phyloP scores from a whole-genome alignment of 2,113 vertebrate species.

The Alouatta palliata region DNA sequence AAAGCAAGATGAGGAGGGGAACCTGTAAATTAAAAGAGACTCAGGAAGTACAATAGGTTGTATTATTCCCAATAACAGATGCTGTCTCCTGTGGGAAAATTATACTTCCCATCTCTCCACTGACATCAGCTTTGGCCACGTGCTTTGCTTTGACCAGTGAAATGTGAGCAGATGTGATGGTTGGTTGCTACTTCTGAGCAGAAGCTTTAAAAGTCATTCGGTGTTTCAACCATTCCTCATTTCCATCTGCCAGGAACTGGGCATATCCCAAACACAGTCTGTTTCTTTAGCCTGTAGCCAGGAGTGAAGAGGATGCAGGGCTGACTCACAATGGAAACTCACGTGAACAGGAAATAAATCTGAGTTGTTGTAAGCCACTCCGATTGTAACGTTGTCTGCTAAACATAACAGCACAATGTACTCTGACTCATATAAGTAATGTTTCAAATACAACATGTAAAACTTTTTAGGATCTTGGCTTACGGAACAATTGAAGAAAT shows the following conservation, averaged over 20 bases:
- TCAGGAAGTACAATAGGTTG: not conserved
- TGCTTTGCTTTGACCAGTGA: constrained; percentile 17
- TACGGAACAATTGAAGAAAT: not conserved
- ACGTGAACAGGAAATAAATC: constrained; percentile 3
- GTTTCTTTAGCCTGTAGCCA: constrained; percentile 16
- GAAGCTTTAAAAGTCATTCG: constrained; percentile 28
- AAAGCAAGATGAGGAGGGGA: not conserved
- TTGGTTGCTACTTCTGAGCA: not conserved
- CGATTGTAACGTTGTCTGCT: not conserved
- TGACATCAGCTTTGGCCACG: not conserved
- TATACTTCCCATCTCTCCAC: not conserved
- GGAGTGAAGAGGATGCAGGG: not conserved
- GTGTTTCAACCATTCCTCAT: not conserved
- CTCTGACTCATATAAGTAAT: constrained; percentile 13
- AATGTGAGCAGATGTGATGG: constrained; percentile 7
- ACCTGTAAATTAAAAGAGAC: not conserved
- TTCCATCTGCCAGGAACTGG: constrained; percentile 56
- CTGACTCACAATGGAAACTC: constrained; percentile 46
- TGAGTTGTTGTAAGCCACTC: not conserved
- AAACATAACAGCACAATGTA: not conserved
- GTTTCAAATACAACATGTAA: constrained; percentile 20
- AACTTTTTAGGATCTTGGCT: not conserved
- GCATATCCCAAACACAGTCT: constrained; percentile 20
- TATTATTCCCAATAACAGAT: not conserved
- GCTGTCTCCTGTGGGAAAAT: not conserved